These are phyloP conservation scores for Platichthys flesus DNA, from an alignment of 2,113 vertebrate genomes.

Conservation along the genomic window DNA sequence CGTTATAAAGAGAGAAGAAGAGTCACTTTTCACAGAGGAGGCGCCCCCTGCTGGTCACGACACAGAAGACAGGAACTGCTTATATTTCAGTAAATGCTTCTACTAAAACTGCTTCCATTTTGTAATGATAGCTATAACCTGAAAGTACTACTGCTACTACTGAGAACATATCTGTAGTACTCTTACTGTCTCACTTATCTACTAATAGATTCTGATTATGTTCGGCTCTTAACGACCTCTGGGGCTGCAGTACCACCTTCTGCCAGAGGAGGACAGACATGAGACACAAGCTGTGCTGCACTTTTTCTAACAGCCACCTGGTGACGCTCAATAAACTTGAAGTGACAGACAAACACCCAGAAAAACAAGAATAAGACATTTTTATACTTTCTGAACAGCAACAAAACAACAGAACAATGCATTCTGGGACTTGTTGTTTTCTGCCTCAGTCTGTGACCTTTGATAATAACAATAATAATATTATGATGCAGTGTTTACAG, in stretches of 20 bases:
- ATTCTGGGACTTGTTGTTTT: constrained; percentile 1
- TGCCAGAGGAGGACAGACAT: constrained; percentile 9
- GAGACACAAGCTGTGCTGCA: constrained; percentile 4
- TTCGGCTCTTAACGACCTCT: background rate
- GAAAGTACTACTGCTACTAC: background rate
- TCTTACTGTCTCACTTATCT: background rate
- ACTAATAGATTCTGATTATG: no score
- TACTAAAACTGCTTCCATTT: background rate
- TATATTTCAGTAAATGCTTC: background rate
- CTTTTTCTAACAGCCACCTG: background rate
- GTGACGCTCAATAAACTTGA: background rate
- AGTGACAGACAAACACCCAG: background rate
- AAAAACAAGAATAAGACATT: background rate
- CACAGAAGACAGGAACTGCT: no score
- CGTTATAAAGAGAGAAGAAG: no score
- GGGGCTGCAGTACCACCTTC: constrained; percentile 10
- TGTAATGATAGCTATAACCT: background rate
- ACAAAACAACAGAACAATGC: background rate
- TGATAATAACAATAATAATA: background rate
- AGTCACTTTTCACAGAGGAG: no score
- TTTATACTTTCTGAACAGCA: background rate
- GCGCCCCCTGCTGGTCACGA: no score
- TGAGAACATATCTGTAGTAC: background rate
- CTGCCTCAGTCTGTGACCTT: background rate
- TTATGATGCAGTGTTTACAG: no score